These are phyloP conservation scores for Chaetops frenatus DNA, from an alignment of 2,113 vertebrate genomes.

Conservation along the genomic window DNA sequence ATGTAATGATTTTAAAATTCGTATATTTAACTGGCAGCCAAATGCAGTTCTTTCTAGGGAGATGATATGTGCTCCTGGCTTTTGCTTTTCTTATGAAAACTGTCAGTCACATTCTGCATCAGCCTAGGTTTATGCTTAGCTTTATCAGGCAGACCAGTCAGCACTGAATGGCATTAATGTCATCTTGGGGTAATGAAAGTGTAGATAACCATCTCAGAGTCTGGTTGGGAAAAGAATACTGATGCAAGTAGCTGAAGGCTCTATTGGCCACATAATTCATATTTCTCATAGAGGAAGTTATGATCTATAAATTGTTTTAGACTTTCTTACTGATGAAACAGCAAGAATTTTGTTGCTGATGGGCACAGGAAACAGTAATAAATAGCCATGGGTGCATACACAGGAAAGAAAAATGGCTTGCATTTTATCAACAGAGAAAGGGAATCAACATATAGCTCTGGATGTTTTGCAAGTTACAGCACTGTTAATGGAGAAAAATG, in stretches of 20 bases:
- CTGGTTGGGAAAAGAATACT: neutral
- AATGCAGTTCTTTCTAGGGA: neutral
- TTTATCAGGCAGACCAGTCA: slow-evolving; percentile 24
- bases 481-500: neutral
- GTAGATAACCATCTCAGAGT: neutral
- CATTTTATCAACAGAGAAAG: neutral
- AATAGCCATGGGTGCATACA: neutral
- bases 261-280: neutral
- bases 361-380: neutral
- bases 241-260: neutral
- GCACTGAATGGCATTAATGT: neutral
- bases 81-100: neutral
- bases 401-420: neutral
- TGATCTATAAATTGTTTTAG: neutral
- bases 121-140: neutral
- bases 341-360: slow-evolving; percentile 24
- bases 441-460: neutral
- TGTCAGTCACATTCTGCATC: neutral
- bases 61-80: neutral
- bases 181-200: slow-evolving; percentile 4
- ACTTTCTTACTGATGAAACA: slow-evolving; percentile 23
- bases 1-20: neutral
- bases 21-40: neutral
- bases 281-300: neutral
- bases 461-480: neutral